Base-by-base conservation (phyloP, 2,113 vertebrate species). In the Phaethornis superciliosus region DNA sequence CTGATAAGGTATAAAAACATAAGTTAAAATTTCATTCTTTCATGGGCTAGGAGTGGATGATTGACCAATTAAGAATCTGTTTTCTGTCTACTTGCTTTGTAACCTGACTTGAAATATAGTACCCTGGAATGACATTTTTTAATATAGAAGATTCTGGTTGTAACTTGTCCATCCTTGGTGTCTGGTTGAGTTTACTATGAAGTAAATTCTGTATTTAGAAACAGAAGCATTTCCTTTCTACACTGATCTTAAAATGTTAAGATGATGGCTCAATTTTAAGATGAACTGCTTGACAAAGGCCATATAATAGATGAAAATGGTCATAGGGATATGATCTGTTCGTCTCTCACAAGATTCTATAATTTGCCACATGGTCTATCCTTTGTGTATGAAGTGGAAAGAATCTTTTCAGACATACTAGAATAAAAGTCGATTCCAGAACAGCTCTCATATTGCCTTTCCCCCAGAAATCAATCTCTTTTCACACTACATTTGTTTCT, bases 381-480 rank as follows among this genome's bases (percentile, higher is more conserved):
- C 77, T 76, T 27, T 3, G 2, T 33, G 30, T 90, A 62, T 70
- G 17, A 79, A 81, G 26, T 55, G 23, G 40, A 85, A 92, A 89
- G n/a, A 11, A 65, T 69, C 14, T 72, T 63, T 81, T 85, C 63
- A 91, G 51, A 67, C 59, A 32, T 76, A 58, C 35, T 65, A 87
- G 58, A 81, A 87, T 65, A 90, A 62, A 81, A 89, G 81, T 58
- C 58, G 91, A 15, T 85, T 87, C 74, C 69, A 63, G 63, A 93
- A 85, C 55, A 92, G 67, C n/a, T 85, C 94, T 94, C 78, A 59
- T 85, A 89, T 82, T 91, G 70, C 40, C 72, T 87, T 78, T 76
- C 15, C 35, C 27, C 22, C 5, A 92, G 51, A 94, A 94, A 92
- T 95, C 92, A 95, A 81, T 89, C 78, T 91, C 51, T 59, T 84